phyloP scores from a whole-genome alignment of 2,888 invertebrate genomes.

The Temnothorax rugatulus region DNA sequence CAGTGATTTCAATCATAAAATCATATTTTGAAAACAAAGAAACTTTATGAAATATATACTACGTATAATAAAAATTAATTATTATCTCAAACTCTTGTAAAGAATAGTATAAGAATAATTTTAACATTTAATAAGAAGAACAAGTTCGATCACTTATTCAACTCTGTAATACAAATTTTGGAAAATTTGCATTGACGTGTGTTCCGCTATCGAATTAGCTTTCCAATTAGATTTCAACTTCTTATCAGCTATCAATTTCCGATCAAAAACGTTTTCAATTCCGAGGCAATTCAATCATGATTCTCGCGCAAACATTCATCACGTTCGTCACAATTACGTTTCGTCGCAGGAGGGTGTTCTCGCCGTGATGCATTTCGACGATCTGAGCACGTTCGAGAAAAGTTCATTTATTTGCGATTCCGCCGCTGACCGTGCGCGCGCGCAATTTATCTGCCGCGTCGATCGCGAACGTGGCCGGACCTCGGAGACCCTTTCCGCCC shows the following conservation, averaged over 20 bases:
- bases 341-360: not conserved
- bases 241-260: not conserved
- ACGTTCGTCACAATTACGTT: slow-evolving; percentile 32
- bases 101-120: not conserved
- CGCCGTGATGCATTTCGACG: not conserved
- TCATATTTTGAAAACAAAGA: not conserved
- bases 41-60: not conserved
- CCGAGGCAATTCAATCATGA: not conserved
- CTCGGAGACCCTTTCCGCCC: slow-evolving; percentile 38
- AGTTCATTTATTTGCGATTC: slow-evolving; percentile 64
- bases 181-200: not conserved
- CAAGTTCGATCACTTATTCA: not conserved
- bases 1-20: not conserved
- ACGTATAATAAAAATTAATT: not conserved
- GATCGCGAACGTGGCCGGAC: slow-evolving; percentile 55
- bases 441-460: slow-evolving; percentile 57
- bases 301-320: slow-evolving; percentile 13
- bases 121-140: not conserved
- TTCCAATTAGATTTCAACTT: not conserved
- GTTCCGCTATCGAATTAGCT: not conserved
- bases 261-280: not conserved
- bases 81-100: not conserved
- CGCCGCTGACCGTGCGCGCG: slow-evolving; percentile 44
- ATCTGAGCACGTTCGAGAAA: slow-evolving; percentile 47
- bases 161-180: not conserved